Base-by-base conservation (phyloP, 2,113 vertebrate genomes). In the Myotis brandtii region DNA sequence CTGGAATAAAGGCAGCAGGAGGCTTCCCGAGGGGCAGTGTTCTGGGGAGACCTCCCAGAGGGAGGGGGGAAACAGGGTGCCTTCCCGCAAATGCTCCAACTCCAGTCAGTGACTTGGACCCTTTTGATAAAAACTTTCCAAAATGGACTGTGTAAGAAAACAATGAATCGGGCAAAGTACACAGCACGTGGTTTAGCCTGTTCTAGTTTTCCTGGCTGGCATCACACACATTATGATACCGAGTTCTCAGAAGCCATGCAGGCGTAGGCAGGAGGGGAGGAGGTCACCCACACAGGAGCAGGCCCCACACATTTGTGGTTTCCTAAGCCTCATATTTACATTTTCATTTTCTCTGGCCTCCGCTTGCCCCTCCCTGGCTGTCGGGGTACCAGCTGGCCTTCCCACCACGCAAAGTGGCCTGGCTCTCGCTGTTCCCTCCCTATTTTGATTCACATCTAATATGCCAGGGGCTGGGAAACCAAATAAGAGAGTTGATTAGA, bases 401-500 rank as follows among this genome's bases (percentile, higher is more conserved):
- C 89, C 87, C 20, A 9, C 52, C 37, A 17, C 6, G 1, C 48
- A 14, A 16, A 89, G 54, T 76, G 90, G 69, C 62, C 94, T 89
- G 87, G 73, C 89, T 73, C 34, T 5, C 4, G 1, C 20, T 11
- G n/a, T 27, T 62, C 23, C 70, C 92, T 83, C 80, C 30, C 81
- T 32, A 18, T 50, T 90, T 70, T 25, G 76, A 97, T 86, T 95
- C 88, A 27, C 59, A 91, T 88, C 87, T 89, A 56, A 86, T 82
- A 92, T 69, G 88, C 94, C 92, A 97, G 81, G 32, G 85, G 95
- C 91, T 77, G 85, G 46, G 88, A 82, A 93, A 91, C 54, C 94
- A 91, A 95, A 92, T 85, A 84, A 94, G n/a, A 67, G 90, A 96
- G 91, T 18, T 94, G 88, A 97, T 94, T 77, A 92, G 87, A 92